phyloP scores from a whole-genome alignment of 2,797 vertebrate genomes.

The Thripadectes ignobilis region DNA sequence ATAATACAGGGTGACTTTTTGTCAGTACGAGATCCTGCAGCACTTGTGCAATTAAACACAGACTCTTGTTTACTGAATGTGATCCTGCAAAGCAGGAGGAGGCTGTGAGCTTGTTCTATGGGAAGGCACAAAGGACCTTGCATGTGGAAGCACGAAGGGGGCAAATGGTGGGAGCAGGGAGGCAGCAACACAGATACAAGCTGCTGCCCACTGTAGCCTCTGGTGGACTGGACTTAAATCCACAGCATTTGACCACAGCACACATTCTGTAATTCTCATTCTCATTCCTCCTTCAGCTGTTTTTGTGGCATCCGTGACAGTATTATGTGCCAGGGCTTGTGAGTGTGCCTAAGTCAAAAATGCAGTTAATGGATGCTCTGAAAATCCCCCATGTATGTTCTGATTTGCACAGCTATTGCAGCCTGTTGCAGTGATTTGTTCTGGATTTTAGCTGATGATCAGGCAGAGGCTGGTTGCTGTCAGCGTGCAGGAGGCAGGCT shows the following conservation, averaged over 20 bases:
- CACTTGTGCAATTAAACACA: neutral
- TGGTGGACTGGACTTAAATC: neutral
- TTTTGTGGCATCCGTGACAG: neutral
- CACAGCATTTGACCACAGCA: neutral
- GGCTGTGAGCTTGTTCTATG: neutral
- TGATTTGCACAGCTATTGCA: slow-evolving; percentile 37
- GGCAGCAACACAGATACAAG: neutral
- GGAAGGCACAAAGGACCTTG: neutral
- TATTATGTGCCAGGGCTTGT: neutral
- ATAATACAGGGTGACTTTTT: neutral
- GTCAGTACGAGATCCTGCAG: neutral
- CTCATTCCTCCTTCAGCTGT: neutral
- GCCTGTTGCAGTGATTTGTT: neutral
- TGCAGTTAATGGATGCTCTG: neutral
- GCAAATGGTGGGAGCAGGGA: neutral
- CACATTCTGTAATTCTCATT: neutral
- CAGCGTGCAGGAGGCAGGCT: neutral
- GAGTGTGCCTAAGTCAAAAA: neutral
- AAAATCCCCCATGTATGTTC: neutral
- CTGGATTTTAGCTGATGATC: slow-evolving; percentile 29
- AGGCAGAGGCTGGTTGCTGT: neutral
- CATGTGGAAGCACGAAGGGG: neutral
- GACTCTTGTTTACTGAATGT: neutral
- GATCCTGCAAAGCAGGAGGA: neutral
- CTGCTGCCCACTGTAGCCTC: neutral